Base-by-base conservation (phyloP, 2,113 vertebrate genomes). In the Phrynosoma platyrhinos region DNA sequence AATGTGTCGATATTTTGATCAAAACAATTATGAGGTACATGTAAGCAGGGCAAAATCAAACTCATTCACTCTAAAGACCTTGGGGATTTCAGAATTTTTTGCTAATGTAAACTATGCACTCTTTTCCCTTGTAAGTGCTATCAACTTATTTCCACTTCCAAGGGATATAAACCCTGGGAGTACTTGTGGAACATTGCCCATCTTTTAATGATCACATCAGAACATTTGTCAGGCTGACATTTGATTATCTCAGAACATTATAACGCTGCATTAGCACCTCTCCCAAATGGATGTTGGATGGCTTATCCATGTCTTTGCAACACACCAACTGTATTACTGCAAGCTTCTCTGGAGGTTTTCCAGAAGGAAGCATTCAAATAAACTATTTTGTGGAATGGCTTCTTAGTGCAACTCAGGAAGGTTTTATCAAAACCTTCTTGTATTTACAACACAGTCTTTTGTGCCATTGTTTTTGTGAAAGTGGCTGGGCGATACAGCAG, bases 161-260 rank as follows among this genome's bases (percentile, higher is more conserved):
- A 83, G 79, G 87, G 92, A 91, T 84, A 74, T 90, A 91, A 94
- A 92, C 80, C 78, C 90, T 94, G 90, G 80, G 90, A 94, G 84
- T 91, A 89, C 86, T 90, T 86, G 14, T 95, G 92, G 93, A 94
- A 89, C 66, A 5, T n/a, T 92, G 92, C 93, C 93, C 93, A 92
- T 89, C 88, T 90, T 93, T 93, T 93, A 94, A 95, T 92, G 92
- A 94, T 87, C 0, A 0, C 32, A 91, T 87, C 91, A 90, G 88
- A 92, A 83, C 87, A 89, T 89, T 58, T 90, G 89, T 92, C 92
- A 94, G 92, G 76, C 91, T 94, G 93, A 92, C 84, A 80, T 91
- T 90, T 92, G 91, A 95, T 94, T 94, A 92, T 89, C 89, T 91
- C 68, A 0, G 1, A 89, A 20, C 91, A 86, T 88, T 0, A 0